phyloP scores from a whole-genome alignment of 2,888 invertebrate genomes.

The Molanna angustata region DNA sequence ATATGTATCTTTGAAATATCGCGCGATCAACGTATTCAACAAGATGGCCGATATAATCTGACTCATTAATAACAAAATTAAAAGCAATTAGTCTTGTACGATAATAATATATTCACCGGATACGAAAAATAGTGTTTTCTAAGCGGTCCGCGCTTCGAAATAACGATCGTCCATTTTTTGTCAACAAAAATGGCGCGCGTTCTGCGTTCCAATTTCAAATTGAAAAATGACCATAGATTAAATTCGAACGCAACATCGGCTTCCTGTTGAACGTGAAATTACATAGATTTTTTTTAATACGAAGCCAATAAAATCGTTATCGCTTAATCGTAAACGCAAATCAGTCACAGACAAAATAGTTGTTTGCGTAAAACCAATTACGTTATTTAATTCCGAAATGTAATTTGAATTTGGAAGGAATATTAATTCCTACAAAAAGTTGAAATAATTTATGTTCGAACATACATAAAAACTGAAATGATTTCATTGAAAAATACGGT shows the following conservation, averaged over 20 bases:
- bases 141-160: background rate
- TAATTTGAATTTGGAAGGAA: too few species aligned
- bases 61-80: constrained; percentile 14
- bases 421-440: too few species aligned
- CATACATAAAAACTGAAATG: too few species aligned
- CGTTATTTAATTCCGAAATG: too few species aligned
- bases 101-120: constrained; percentile 6
- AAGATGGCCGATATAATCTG: constrained; percentile 11
- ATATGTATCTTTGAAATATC: constrained; percentile 8
- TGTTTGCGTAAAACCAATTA: too few species aligned
- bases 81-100: constrained; percentile 9
- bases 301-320: too few species aligned
- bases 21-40: constrained; percentile 7
- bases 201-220: background rate
- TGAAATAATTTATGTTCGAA: too few species aligned
- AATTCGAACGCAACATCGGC: background rate
- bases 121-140: background rate
- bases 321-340: too few species aligned
- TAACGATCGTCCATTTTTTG: background rate
- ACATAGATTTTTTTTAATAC: too few species aligned
- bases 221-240: background rate
- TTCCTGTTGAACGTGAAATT: too few species aligned
- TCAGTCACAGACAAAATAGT: too few species aligned
- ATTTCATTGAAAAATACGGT: too few species aligned
- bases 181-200: background rate